Conservation (phyloP, 2,888 invertebrate species). For the Hoplodrina blanda region DNA sequence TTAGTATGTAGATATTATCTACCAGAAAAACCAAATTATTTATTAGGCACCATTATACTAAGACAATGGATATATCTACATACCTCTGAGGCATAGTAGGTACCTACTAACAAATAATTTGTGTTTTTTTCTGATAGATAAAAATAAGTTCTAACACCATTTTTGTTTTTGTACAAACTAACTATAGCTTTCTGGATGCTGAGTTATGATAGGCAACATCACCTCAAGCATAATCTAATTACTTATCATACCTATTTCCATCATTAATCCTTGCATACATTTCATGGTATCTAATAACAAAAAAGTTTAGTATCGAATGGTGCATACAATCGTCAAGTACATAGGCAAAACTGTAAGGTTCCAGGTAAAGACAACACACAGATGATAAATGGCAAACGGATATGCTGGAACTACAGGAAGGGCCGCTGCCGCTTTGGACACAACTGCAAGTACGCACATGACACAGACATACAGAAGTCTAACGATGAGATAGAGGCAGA, state of each 20-base stretch:
- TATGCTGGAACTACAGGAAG: conserved; percentile 98
- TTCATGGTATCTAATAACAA: conserved; percentile 50
- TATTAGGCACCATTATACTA: too few relatives aligned
- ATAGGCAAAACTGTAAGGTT: conserved; percentile 91
- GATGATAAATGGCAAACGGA: conserved; percentile 96
- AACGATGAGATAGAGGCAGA: conserved; percentile 91
- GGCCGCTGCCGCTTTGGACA: conserved; percentile 97
- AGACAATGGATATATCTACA: too few relatives aligned
- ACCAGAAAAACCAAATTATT: too few relatives aligned
- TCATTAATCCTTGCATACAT: conserved; percentile 23
- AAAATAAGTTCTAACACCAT: too few relatives aligned
- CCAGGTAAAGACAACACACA: conserved; percentile 93
- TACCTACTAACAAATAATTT: too few relatives aligned
- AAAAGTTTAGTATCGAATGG: conserved; percentile 77
- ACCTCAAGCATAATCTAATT: not conserved
- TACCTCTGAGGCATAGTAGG: too few relatives aligned
- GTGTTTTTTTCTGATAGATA: too few relatives aligned
- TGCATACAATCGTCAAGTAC: conserved; percentile 90
- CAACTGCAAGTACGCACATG: conserved; percentile 97
- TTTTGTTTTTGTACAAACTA: not conserved
- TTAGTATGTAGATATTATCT: too few relatives aligned
- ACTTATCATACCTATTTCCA: not conserved
- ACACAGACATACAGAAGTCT: conserved; percentile 94
- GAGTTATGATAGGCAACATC: not conserved
- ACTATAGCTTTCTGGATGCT: not conserved